A percentile compares a stretch with the other conserved stretches of the same genome.
phyloP scores from a whole-genome alignment of 2,888 invertebrate genomes.

The Cephonodes hylas region DNA sequence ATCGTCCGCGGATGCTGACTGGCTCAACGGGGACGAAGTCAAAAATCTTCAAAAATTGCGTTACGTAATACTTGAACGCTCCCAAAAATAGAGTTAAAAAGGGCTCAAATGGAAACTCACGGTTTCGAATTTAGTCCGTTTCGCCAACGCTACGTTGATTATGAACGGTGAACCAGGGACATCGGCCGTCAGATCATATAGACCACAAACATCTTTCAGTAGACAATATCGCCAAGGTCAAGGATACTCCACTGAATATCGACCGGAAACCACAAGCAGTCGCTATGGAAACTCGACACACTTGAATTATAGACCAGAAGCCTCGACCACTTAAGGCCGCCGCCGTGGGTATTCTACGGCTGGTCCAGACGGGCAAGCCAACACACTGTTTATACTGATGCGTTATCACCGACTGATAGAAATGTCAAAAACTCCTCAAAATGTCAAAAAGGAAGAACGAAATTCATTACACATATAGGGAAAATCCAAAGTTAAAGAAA shows the following conservation, averaged over 20 bases:
- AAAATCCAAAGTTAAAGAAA: no score
- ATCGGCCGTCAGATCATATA: slow-evolving; percentile 35
- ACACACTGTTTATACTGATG: slow-evolving; percentile 31
- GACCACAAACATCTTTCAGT: slow-evolving; percentile 33
- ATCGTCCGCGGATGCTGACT: no score
- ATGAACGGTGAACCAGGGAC: slow-evolving; percentile 33
- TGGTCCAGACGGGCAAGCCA: slow-evolving; percentile 32
- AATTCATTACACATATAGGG: no score
- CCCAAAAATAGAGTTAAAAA: neutral
- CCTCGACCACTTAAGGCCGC: slow-evolving; percentile 30
- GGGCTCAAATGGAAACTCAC: slow-evolving; percentile 20
- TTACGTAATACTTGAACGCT: slow-evolving; percentile 12
- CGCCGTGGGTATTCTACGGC: slow-evolving; percentile 26
- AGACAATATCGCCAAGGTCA: slow-evolving; percentile 33
- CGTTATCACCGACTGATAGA: slow-evolving; percentile 35
- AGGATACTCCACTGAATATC: slow-evolving; percentile 31
- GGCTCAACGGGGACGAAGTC: no score
- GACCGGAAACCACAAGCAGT: neutral
- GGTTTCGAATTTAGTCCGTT: slow-evolving; percentile 25
- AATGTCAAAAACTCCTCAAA: no score
- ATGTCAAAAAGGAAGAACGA: no score
- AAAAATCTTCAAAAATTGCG: neutral
- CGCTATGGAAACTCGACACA: neutral
- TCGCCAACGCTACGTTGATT: slow-evolving; percentile 33
- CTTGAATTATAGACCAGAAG: slow-evolving; percentile 30